phyloP scores from a whole-genome alignment of 1,140 invertebrate genomes.

The Leptonema lineaticorne region DNA sequence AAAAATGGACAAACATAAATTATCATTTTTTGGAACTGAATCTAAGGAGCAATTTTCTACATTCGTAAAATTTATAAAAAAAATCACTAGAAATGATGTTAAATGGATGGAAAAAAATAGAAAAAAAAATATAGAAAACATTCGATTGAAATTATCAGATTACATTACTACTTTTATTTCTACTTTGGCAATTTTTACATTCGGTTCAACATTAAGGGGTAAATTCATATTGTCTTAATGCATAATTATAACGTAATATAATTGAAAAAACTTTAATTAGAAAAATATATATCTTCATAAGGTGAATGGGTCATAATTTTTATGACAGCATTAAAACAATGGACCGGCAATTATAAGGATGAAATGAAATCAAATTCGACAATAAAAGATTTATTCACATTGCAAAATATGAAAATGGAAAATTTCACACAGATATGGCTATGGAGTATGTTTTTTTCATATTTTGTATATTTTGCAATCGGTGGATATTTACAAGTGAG shows the following conservation, averaged over 20 bases:
- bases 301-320: constrained; percentile 66
- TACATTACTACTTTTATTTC: constrained; percentile 56
- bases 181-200: constrained; percentile 58
- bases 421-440: constrained; percentile 55
- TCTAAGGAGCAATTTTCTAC: too few relatives aligned
- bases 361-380: constrained; percentile 39
- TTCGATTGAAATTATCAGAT: constrained; percentile 56
- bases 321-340: constrained; percentile 60
- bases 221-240: constrained; percentile 11
- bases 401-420: constrained; percentile 51
- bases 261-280: too few relatives aligned
- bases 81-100: too few relatives aligned
- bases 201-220: constrained; percentile 62
- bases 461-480: constrained; percentile 61
- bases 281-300: too few relatives aligned
- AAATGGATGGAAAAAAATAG: constrained; percentile 60
- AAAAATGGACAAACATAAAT: too few relatives aligned
- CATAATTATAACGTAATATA: too few relatives aligned
- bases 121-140: constrained; percentile 55
- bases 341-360: constrained; percentile 49
- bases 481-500: constrained; percentile 69
- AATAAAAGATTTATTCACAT: not conserved
- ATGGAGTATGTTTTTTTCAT: constrained; percentile 55
- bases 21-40: too few relatives aligned
- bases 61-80: too few relatives aligned